phyloP scores from a whole-genome alignment of 2,888 invertebrate species.

The Nomada flava region DNA sequence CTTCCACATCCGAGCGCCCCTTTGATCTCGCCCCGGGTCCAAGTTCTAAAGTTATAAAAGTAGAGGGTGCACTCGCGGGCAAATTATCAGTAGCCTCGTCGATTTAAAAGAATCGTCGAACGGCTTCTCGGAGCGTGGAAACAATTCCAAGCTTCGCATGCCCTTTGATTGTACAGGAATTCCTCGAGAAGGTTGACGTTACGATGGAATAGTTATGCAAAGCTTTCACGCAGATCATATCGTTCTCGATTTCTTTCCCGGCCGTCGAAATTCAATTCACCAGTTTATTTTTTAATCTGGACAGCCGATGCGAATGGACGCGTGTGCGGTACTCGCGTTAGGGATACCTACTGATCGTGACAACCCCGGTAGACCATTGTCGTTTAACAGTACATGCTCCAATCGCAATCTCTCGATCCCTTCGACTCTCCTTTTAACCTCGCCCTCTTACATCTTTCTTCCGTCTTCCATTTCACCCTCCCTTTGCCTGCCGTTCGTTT shows the following conservation, averaged over 20 bases:
- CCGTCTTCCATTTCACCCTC: not conserved
- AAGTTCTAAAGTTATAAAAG: too few species aligned
- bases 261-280: conserved; percentile 67
- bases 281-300: conserved; percentile 47
- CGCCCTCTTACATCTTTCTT: not conserved
- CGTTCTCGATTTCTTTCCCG: not conserved
- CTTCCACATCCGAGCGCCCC: not conserved
- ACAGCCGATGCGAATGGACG: conserved; percentile 23
- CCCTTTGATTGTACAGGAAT: too few species aligned
- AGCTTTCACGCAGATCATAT: too few species aligned
- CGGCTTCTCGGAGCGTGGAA: too few species aligned
- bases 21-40: too few species aligned
- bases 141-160: too few species aligned
- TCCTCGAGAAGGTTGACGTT: too few species aligned
- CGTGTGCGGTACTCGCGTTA: conserved; percentile 49
- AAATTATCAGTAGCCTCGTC: too few species aligned
- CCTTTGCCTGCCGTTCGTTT: not conserved
- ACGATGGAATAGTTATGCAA: too few species aligned
- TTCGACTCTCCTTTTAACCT: conserved; percentile 54
- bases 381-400: conserved; percentile 60
- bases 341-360: conserved; percentile 67
- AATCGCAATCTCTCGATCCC: conserved; percentile 61
- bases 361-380: conserved; percentile 63
- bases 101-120: too few species aligned
- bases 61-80: too few species aligned